Evolutionary conservation across 2,113 vertebrate species (phyloP), one percentile per base, ranked within the genome.

Genomic region (Sminthopsis crassicaudata): DNA sequence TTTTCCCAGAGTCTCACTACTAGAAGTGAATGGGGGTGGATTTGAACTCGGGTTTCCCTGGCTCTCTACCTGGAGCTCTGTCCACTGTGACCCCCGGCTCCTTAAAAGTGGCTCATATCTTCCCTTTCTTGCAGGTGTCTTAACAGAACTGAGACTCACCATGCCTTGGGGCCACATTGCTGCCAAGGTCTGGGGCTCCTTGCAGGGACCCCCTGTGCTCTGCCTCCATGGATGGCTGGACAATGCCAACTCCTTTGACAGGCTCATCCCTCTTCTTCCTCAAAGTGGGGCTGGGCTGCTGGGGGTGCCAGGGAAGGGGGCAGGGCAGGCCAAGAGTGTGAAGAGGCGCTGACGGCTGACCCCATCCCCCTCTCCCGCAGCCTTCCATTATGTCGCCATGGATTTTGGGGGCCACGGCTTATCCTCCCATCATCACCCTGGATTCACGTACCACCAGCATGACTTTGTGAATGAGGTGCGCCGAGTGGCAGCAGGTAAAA

Each of bases 331-430:
- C n/a, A 88, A 30, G 88, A 26, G 3, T 6, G 2, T n/a, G 52
- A 22, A n/a, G 0, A 12, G 53, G 53, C 8, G 12, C 3, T 42
- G n/a, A 22, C 27, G 0, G 57, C 67, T 48, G 36, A n/a, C 12
- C 5, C 0, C 3, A 10, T 0, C 7, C 4, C 12, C 46, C 11
- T 94, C 50, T 96, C 48, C 95, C 92, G 92, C 98, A 99, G 99
- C 98, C 89, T 99, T 93, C 92, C 98, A 96, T 54, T 99, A 99
- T 0, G 98, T 99, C 57, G 99, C 99, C 16, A 90, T 99, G 97
- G 99, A 99, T 96, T 98, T 99, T 57, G 96, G 98, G 7, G 99
- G 99, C 46, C 99, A 99, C 0, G 99, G 99, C 0, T 95, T 98
- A 26, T 99, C 99, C 0, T 99, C 99, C 16, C 99, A 99, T 96